Evolutionary conservation across 1,140 invertebrate species (phyloP), one percentile per base, ranked within the genome.

Genomic region (Cydia strobilella): DNA sequence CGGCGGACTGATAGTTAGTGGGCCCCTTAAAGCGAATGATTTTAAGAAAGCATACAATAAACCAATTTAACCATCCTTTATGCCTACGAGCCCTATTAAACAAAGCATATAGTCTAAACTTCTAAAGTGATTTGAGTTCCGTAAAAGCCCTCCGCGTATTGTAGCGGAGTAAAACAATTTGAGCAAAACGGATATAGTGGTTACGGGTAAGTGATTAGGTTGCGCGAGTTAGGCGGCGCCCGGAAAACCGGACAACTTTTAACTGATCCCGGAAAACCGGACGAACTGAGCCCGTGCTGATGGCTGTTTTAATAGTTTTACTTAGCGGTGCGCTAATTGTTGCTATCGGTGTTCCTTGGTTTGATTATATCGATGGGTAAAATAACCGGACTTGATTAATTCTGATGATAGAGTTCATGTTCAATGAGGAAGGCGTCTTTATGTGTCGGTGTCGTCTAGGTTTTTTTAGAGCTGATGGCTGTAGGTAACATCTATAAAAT

Each of bases 81-180:
- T 54, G 3, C 13, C 51, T 54, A 54, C n/a, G 7, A 20, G 15
- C 15, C 15, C 18, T 54, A 54, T 18, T 54, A 18, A 54, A 20
- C 51, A 2, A 15, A 48, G 51, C 9, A 54, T 13, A 15, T 15
- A 54, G 51, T 54, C 31, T 31, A 31, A 31, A 31, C 5, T 54
- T 9, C 1, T 18, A 59, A 59, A 59, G 51, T 59, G 27, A 31
- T 65, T 31, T 6, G 31, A 69, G 65, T 35, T 18, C 27, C 31
- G 10, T 69, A 69, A 69, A 69, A 69, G 65, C 65, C 31, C 25
- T 66, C 63, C 31, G n/a, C 35, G 65, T 39, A 69, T 69, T 35
- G 65, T 69, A 69, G 65, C 65, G 65, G 31, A 69, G 20, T 69
- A 69, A 69, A 69, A 69, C 65, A 69, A 69, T 69, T 69, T 69